A percentile compares a stretch with the other conserved stretches of the same genome.
phyloP scores from a whole-genome alignment of 2,797 vertebrate species.

The Rhinichthys osculus region DNA sequence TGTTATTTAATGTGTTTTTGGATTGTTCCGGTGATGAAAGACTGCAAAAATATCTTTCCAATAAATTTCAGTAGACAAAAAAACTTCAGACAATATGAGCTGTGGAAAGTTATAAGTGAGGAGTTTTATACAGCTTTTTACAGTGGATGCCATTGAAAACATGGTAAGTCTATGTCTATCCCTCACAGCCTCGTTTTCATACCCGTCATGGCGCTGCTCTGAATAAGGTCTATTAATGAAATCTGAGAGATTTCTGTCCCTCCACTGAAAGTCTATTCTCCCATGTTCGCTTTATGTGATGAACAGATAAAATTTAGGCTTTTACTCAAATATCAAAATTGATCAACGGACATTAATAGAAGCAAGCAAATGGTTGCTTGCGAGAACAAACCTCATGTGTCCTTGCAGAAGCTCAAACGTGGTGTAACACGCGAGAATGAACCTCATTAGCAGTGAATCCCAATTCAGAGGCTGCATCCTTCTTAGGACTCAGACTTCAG shows the following conservation, averaged over 20 bases:
- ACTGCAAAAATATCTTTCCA: background rate
- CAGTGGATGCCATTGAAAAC: background rate
- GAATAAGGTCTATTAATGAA: background rate
- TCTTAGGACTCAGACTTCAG: no score
- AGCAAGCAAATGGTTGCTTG: background rate
- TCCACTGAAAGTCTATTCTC: background rate
- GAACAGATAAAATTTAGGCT: background rate
- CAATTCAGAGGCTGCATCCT: no score
- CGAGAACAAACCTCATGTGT: background rate
- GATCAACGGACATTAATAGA: background rate
- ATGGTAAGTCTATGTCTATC: background rate
- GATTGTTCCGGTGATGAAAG: background rate
- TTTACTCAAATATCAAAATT: background rate
- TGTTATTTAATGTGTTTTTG: background rate
- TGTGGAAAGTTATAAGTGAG: background rate
- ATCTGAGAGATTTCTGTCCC: background rate
- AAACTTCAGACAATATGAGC: no score
- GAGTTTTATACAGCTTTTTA: background rate
- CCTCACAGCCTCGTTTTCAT: background rate
- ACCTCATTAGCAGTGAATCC: background rate
- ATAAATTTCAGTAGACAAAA: no score
- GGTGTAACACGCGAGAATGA: background rate
- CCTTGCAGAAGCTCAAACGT: background rate
- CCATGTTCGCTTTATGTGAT: background rate
- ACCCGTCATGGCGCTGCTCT: background rate